Base-by-base conservation (phyloP, 64 coral and sea anemone species). In the Stichodactyla mertensii region DNA sequence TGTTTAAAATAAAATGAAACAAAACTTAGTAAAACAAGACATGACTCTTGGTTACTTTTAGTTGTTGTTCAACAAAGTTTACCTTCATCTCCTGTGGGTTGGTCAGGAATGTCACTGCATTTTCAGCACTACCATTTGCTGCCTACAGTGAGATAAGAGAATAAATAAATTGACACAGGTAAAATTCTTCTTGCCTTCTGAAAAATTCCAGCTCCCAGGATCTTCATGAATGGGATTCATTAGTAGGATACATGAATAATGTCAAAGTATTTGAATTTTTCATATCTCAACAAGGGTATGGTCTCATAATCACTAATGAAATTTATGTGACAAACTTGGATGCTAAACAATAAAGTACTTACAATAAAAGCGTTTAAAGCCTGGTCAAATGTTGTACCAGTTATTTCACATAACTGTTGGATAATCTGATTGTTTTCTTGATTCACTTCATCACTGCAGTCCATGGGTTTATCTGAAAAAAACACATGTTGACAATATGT, bases 351-450 rank as follows among this genome's bases (percentile, higher is more conserved):
- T 28, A 51, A 31, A 77, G 52, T 14, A 92, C 90, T 89, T 53
- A 95, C 93, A 86, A 61, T 82, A 18, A 90, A 95, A 12, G 93
- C 93, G 52, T 92, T 85, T 6, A 55, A 59, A 6, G 93, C 93
- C 51, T 95, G 69, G 4, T 92, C 90, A 64, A 89, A 89, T 54
- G 93, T 57, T 19, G 45, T 91, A 85, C 94, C 94, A 15, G 94
- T 95, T 12, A 86, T 52, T 74, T 95, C 94, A 54, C 85, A 52
- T 52, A 95, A 19, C 74, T 95, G 94, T 55, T 84, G 74, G 36
- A 95, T 78, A 24, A 54, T 71, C 9, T 95, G 87, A 23, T 71
- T 88, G 20, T 92, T 86, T 58, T 84, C 14, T 19, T 57, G 54
- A 16, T 20, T 81, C 14, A 81, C 78, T 26, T 81, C n/a, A 60